Conservation (phyloP, 2,888 invertebrate genomes). For the Clistopyga incitator region DNA sequence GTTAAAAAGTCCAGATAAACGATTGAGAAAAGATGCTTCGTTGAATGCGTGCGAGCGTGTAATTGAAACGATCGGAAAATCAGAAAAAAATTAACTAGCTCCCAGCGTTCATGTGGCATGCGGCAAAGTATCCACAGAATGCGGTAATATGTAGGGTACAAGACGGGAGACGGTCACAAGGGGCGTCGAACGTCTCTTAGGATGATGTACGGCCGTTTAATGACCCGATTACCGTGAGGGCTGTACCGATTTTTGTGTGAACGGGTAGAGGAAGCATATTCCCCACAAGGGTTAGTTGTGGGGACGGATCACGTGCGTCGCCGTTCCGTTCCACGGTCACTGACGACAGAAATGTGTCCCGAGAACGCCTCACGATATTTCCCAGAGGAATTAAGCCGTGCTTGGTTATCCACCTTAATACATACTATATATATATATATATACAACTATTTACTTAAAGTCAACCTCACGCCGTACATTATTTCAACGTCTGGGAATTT, state of each 20-base stretch:
- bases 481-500: constrained; percentile 40
- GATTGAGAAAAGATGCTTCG: no score
- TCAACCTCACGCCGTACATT: constrained; percentile 27
- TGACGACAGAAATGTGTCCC: constrained; percentile 37
- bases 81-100: not conserved
- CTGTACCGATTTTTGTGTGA: constrained; percentile 65
- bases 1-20: no score
- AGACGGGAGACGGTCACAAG: constrained; percentile 50
- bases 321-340: constrained; percentile 46
- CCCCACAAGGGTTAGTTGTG: constrained; percentile 64
- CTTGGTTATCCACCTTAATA: constrained; percentile 2
- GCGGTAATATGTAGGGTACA: not conserved
- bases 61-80: not conserved
- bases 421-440: not conserved
- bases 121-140: not conserved
- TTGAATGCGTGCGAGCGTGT: no score
- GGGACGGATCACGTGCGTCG: constrained; percentile 47
- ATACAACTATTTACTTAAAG: constrained; percentile 11
- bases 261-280: constrained; percentile 46
- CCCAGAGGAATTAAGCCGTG: constrained; percentile 59
- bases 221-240: constrained; percentile 80
- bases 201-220: constrained; percentile 84
- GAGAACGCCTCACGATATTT: constrained; percentile 57
- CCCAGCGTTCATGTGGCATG: not conserved
- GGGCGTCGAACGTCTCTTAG: constrained; percentile 70